These are phyloP conservation scores for Caenorhabditis virilis DNA, from an alignment of 2,888 invertebrate species.

Conservation along the genomic window DNA sequence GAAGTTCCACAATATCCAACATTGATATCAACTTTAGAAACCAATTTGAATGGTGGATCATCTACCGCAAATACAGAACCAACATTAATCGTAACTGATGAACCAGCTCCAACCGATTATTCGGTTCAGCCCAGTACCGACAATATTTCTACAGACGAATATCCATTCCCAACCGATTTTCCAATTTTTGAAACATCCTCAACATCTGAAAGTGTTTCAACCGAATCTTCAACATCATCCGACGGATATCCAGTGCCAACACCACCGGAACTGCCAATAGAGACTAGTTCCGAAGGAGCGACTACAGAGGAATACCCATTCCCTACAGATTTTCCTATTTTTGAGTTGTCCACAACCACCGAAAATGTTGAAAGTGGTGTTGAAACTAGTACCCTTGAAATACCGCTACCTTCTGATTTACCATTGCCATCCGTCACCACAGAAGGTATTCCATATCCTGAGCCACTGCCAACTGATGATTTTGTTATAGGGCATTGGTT, in stretches of 20 bases:
- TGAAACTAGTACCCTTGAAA: background rate
- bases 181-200: background rate
- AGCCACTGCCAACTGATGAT: slow-evolving; percentile 11
- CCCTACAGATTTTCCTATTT: too few species aligned
- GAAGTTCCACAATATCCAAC: too few species aligned
- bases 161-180: background rate
- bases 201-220: background rate
- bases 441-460: slow-evolving; percentile 1
- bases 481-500: slow-evolving; percentile 38
- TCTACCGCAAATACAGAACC: too few species aligned
- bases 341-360: too few species aligned
- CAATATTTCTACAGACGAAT: background rate
- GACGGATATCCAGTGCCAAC: too few species aligned
- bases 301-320: background rate
- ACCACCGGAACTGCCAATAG: background rate
- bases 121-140: too few species aligned
- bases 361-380: too few species aligned
- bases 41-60: too few species aligned
- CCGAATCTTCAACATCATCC: background rate
- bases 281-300: background rate
- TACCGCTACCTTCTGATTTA: background rate
- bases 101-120: too few species aligned
- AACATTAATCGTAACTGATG: too few species aligned
- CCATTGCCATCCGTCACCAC: background rate
- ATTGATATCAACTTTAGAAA: too few species aligned